A percentile compares a stretch with the other conserved stretches of the same genome.
phyloP scores from a whole-genome alignment of 1,140 invertebrate genomes.

The Grapholita molesta region DNA sequence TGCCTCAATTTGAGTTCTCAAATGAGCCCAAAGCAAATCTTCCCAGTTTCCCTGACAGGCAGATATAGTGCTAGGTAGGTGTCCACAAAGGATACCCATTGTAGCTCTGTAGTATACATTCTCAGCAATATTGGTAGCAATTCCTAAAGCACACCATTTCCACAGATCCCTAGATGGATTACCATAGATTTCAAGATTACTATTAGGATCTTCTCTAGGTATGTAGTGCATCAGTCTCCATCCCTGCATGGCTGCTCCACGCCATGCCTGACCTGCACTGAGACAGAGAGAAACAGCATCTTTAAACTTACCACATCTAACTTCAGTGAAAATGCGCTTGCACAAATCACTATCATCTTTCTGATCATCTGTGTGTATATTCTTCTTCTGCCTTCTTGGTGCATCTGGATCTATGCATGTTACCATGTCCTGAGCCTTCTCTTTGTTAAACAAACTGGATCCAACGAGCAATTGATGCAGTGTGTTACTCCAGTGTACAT shows the following conservation, averaged over 20 bases:
- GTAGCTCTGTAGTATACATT: constrained; percentile 83
- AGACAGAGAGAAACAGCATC: constrained; percentile 91
- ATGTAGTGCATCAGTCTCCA: constrained; percentile 84
- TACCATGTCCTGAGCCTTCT: constrained; percentile 75
- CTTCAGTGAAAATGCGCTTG: constrained; percentile 84
- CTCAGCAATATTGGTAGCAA: constrained; percentile 79
- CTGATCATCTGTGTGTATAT: constrained; percentile 92
- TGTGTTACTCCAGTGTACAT: constrained; percentile 94
- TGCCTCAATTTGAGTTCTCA: constrained; percentile 90
- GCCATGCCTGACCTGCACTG: constrained; percentile 92
- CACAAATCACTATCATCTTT: constrained; percentile 91
- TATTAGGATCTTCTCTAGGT: constrained; percentile 69
- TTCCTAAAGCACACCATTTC: constrained; percentile 90
- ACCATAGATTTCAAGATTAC: constrained; percentile 83
- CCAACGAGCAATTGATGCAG: constrained; percentile 86
- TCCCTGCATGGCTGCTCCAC: constrained; percentile 92
- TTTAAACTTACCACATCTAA: constrained; percentile 91
- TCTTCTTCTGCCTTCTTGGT: constrained; percentile 86
- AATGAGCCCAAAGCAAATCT: constrained; percentile 94
- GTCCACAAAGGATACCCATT: constrained; percentile 90
- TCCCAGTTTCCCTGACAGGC: constrained; percentile 89
- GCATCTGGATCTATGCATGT: constrained; percentile 96
- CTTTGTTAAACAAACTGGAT: constrained; percentile 71
- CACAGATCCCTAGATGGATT: constrained; percentile 94
- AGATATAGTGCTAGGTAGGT: constrained; percentile 85